Percentiles rank a stretch among this genome's conserved stretches.
Evolutionary conservation across 2,113 vertebrate species (phyloP).

Genomic region (Lepisosteus osseus): DNA sequence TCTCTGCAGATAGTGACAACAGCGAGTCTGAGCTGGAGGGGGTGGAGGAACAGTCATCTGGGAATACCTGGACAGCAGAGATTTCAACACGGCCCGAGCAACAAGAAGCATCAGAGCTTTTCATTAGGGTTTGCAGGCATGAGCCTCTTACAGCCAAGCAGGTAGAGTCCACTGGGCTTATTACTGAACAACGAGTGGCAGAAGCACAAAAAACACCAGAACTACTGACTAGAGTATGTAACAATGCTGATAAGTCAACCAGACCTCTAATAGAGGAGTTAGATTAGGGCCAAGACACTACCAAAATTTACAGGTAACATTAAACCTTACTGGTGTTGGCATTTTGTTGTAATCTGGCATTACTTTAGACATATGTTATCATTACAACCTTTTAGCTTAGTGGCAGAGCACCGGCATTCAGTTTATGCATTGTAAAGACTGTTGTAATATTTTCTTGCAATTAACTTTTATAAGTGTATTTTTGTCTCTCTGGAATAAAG

Average conservation of each 20-base stretch:
- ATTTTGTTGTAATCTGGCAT: too few species aligned
- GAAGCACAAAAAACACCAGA: not conserved
- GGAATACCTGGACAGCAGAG: not conserved
- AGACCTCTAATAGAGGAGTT: conserved; percentile 55
- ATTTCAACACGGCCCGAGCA: not conserved
- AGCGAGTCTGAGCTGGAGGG: conserved; percentile 30
- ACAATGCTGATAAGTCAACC: not conserved
- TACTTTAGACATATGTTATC: too few species aligned
- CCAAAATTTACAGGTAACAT: too few species aligned
- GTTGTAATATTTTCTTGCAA: too few species aligned
- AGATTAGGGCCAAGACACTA: conserved; percentile 34
- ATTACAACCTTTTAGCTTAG: too few species aligned
- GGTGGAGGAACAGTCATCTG: not conserved
- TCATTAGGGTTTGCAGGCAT: conserved; percentile 16
- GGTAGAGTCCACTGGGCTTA: conserved; percentile 1
- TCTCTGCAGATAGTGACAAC: conserved; percentile 55
- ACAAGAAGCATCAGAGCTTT: conserved; percentile 12
- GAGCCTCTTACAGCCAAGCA: conserved; percentile 1
- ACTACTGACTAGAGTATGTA: conserved; percentile 13
- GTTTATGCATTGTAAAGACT: too few species aligned
- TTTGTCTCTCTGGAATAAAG: too few species aligned
- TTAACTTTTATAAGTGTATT: too few species aligned
- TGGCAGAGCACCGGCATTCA: too few species aligned
- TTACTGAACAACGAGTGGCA: conserved; percentile 27
- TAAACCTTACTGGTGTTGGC: too few species aligned